phyloP scores from a whole-genome alignment of 2,113 vertebrate species.

The Chinchilla lanigera region DNA sequence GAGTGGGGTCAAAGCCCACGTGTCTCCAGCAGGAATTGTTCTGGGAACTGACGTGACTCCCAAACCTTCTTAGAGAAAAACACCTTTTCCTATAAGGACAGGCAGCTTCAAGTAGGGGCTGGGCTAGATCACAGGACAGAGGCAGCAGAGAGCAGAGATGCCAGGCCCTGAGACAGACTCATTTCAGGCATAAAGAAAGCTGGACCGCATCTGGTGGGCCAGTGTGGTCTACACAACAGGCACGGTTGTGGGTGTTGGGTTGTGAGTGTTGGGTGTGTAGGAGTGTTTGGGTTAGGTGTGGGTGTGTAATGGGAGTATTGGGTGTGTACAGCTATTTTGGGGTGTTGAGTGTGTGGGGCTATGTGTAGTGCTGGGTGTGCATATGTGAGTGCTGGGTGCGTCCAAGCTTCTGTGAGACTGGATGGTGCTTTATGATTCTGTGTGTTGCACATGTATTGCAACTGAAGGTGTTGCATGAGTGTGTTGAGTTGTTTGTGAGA shows the following conservation, averaged over 20 bases:
- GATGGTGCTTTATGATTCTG: background rate
- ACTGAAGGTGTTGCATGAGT: background rate
- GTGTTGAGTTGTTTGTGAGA: background rate
- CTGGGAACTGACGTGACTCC: background rate
- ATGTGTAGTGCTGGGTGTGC: background rate
- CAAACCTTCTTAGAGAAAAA: background rate
- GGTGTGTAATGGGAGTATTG: background rate
- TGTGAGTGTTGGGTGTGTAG: background rate
- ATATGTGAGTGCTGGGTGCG: background rate
- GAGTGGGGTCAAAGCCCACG: background rate
- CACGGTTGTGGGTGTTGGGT: background rate
- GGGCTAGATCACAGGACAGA: background rate
- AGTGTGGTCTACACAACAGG: fast-evolving
- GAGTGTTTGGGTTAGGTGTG: background rate
- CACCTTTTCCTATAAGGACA: background rate
- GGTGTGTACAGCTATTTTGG: background rate
- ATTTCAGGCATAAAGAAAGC: background rate
- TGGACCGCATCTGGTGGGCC: no score
- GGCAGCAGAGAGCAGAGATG: background rate
- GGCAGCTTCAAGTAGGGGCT: background rate
- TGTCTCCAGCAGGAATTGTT: background rate
- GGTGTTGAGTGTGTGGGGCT: background rate
- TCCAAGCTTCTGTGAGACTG: background rate
- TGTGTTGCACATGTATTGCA: background rate
- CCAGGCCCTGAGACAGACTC: background rate